Percentiles rank a stretch among this genome's conserved stretches.
phyloP scores from a whole-genome alignment of 2,888 invertebrate species.

The Rhagonycha fulva region DNA sequence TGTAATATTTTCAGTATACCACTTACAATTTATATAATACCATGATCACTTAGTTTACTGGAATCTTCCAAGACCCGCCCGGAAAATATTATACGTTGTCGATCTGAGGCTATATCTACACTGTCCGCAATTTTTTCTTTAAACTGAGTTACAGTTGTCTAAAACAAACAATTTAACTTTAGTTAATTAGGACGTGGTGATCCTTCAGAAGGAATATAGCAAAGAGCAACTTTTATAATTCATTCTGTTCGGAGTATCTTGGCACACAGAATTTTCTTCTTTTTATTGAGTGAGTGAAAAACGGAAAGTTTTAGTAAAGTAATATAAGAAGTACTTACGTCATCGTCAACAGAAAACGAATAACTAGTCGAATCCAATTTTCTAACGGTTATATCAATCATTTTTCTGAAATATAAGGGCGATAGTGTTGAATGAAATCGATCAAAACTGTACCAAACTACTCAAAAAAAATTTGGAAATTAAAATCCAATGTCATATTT shows the following conservation, averaged over 20 bases:
- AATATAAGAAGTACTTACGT: conserved; percentile 65
- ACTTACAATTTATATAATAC: conserved; percentile 54
- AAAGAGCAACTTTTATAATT: conserved; percentile 6
- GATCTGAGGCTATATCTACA: conserved; percentile 78
- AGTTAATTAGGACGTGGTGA: not conserved
- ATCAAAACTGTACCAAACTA: not conserved
- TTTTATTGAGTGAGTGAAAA: not conserved
- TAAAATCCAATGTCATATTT: conserved; percentile 3
- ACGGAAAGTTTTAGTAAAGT: not conserved
- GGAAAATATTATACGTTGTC: conserved; percentile 91
- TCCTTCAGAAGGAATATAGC: not conserved
- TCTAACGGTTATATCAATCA: conserved; percentile 87
- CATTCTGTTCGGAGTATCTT: not conserved
- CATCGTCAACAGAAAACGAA: conserved; percentile 78
- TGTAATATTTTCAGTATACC: not conserved
- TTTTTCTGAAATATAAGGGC: conserved; percentile 48
- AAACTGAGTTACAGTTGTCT: conserved; percentile 82
- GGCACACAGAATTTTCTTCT: not conserved
- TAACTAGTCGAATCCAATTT: conserved; percentile 89
- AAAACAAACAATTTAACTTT: conserved; percentile 34
- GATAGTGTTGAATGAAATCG: not conserved
- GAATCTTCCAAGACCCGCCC: conserved; percentile 93
- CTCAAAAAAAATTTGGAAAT: not conserved
- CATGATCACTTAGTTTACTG: conserved; percentile 81
- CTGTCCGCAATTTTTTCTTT: conserved; percentile 78